Conservation (phyloP, 2,888 invertebrate genomes). For the Hartigia nigra region DNA sequence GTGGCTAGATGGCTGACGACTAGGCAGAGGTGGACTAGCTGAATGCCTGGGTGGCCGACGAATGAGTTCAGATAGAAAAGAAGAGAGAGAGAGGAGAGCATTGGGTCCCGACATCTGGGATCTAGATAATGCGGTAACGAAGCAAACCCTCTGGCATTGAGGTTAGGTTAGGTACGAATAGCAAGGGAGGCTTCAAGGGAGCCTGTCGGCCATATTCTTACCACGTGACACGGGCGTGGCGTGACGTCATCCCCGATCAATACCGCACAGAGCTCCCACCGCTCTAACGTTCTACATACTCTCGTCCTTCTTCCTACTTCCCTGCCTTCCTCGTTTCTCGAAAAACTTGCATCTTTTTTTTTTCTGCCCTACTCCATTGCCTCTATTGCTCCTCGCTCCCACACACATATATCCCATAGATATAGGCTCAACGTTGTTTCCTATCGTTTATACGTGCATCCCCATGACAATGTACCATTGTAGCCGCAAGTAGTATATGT, state of each 20-base stretch:
- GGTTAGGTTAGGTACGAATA: constrained; percentile 30
- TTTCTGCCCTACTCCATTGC: constrained; percentile 37
- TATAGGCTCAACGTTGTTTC: neutral
- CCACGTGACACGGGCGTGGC: constrained; percentile 64
- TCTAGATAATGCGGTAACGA: constrained; percentile 16
- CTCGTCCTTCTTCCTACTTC: neutral
- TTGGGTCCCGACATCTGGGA: constrained; percentile 15
- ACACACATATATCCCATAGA: neutral
- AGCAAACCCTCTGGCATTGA: constrained; percentile 13
- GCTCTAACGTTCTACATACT: neutral
- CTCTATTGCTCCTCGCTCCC: constrained; percentile 2
- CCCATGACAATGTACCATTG: neutral
- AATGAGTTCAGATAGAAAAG: neutral
- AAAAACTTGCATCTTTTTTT: constrained; percentile 10
- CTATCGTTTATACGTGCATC: neutral
- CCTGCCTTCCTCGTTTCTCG: neutral
- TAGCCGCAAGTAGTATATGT: neutral
- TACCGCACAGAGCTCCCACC: constrained; percentile 45
- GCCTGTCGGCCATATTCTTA: constrained; percentile 55
- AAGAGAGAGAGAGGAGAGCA: neutral
- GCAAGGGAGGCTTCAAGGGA: constrained; percentile 22
- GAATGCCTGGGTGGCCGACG: neutral
- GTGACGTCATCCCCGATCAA: constrained; percentile 63
- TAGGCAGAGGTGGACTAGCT: neutral
- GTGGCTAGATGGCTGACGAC: neutral